Base-by-base conservation (phyloP, 2,888 invertebrate genomes). In the Tanytarsus gracilentus region DNA sequence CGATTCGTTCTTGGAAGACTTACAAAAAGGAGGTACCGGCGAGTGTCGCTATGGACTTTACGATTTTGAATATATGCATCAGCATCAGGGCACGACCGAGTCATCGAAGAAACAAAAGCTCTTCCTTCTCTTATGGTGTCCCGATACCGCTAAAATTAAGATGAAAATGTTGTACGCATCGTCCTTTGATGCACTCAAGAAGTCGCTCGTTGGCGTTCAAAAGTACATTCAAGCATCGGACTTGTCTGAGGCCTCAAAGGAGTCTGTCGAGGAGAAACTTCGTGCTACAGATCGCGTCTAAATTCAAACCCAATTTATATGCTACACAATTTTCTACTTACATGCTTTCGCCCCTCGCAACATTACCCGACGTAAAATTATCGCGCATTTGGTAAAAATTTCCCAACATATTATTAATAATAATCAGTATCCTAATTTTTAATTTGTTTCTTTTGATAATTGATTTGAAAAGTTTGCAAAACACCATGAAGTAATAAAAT, bases 61-160 rank as follows among this genome's bases (percentile, higher is more conserved):
- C 72, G 89, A 90, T 73, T 88, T 88, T 70, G 85, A 87, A 73
- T 88, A 86, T 72, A 83, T 84, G 71, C 84, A 86, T 73, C 83
- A 84, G 69, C 83, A 83, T 70, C 85, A 85, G 74, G 86, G 86
- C 67, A 85, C 86, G 66, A 83, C 85, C 62, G 84, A 84, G 73
- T 81, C 82, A 67, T 81, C 82, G 66, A 85, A 85, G 77, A 86
- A 85, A 79, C 85, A 86, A 71, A 86, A 86, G 72, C 76, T 86
- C 66, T 83, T 87, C 76, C 79, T 87, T 72, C 84, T 87, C 81
- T 84, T 84, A 71, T 85, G 86, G 86, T 86, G 86, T 77, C 88
- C 88, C 39, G 88, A 88, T 72, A 83, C 82, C 67, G 86, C 88
- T 65, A 84, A 52, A 25, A 74, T 75, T 62, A 75, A 75, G 69